A percentile compares a stretch with the other conserved stretches of the same genome.
Evolutionary conservation across 2,888 invertebrate species (phyloP).

Genomic region (Ptychoptera albimana): DNA sequence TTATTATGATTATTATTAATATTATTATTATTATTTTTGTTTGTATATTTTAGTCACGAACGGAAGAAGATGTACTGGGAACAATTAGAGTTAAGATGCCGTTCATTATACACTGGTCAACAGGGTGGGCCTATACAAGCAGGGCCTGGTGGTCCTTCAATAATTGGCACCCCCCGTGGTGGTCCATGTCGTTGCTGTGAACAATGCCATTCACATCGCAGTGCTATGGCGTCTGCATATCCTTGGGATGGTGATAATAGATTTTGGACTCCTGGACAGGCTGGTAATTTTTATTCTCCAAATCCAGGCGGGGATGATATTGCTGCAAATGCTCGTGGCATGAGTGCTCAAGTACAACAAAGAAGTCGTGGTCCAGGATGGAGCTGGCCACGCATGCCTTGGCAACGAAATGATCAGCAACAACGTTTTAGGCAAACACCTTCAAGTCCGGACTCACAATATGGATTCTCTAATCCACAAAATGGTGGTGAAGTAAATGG

Average conservation of each 20-base stretch:
- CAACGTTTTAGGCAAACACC: slow-evolving; percentile 41
- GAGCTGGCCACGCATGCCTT: slow-evolving; percentile 57
- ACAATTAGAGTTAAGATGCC: slow-evolving; percentile 68
- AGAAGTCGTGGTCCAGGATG: slow-evolving; percentile 34
- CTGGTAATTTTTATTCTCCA: slow-evolving; percentile 71
- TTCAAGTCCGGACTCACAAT: slow-evolving; percentile 66
- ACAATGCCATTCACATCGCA: slow-evolving; percentile 42
- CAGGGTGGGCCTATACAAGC: slow-evolving; percentile 21
- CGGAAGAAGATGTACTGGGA: slow-evolving; percentile 93
- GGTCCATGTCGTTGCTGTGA: slow-evolving; percentile 51
- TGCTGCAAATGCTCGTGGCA: slow-evolving; percentile 14
- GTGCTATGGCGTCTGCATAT: slow-evolving; percentile 37
- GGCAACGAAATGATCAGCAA: slow-evolving; percentile 41
- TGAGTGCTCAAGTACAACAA: slow-evolving; percentile 20
- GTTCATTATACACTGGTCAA: slow-evolving; percentile 49
- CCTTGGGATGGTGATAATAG: slow-evolving; percentile 38
- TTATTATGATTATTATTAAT: not conserved
- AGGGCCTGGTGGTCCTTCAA: slow-evolving; percentile 23
- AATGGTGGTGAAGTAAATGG: slow-evolving; percentile 14
- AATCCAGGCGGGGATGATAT: slow-evolving; percentile 50
- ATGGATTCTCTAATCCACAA: slow-evolving; percentile 46
- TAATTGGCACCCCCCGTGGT: slow-evolving; percentile 26
- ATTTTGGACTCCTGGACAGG: slow-evolving; percentile 44
- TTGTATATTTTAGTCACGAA: slow-evolving; percentile 50
- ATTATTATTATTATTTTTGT: not conserved